phyloP scores from a whole-genome alignment of 2,888 invertebrate genomes.

The Tenodera sinensis region DNA sequence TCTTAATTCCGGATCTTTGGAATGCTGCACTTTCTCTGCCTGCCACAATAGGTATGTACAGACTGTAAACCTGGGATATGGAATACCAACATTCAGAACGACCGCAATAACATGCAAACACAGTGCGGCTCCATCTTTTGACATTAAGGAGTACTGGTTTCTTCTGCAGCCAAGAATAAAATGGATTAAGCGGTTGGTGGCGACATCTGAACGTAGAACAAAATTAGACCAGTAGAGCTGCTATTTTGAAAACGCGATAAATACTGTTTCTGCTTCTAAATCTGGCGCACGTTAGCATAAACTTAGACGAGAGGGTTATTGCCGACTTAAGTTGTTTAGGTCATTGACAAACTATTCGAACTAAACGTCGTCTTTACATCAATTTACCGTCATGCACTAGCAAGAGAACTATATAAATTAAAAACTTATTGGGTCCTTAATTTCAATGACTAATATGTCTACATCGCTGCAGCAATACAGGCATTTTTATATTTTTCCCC shows the following conservation, averaged over 20 bases:
- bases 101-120: no score
- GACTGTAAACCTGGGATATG: no score
- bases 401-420: not conserved
- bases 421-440: no score
- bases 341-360: not conserved
- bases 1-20: no score
- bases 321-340: not conserved
- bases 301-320: not conserved
- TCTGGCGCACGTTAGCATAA: not conserved
- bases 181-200: not conserved
- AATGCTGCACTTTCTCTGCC: no score
- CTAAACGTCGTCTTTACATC: not conserved
- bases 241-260: not conserved
- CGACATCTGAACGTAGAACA: not conserved
- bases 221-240: not conserved
- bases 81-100: not conserved
- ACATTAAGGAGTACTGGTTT: not conserved
- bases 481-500: no score
- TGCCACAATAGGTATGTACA: no score
- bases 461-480: no score
- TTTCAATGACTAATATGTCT: no score
- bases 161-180: not conserved
- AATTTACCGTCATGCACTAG: not conserved
- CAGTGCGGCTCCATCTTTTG: not conserved
- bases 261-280: not conserved